Base-by-base conservation (phyloP, 2,113 vertebrate genomes). In the Phrynosoma platyrhinos region DNA sequence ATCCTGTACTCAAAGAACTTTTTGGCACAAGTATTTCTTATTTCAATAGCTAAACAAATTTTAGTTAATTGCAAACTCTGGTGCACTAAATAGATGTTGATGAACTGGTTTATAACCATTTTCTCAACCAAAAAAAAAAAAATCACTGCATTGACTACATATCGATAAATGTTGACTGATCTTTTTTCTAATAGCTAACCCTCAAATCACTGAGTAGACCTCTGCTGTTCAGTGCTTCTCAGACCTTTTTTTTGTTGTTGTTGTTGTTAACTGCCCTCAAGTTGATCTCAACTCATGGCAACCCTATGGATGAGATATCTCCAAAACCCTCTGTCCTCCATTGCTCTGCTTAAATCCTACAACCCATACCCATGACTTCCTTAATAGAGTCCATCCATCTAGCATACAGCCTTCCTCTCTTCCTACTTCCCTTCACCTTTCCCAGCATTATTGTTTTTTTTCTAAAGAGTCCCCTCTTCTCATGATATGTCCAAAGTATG, bases 1-100 rank as follows among this genome's bases (percentile, higher is more conserved):
- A 82, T 42, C 27, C 53, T 42, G 78, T 62, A 5, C 55, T 64
- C 79, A 74, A 42, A 64, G 32, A 79, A 62, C 18, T 62, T 87
- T 87, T 81, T 87, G 86, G 86, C 79, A 75, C 53, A 74, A 75
- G 68, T 64, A 47, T 16, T 9, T 74, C 16, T 58, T 53, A 74
- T 87, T 62, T 81, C 68, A 87, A 25, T 30, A 18, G 25, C 62
- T 72, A 52, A 87, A 8, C 83, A 58, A 55, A 75, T 64, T 81
- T 82, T 58, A 80, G 14, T 74, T 72, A 82, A 64, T 62, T 72
- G 53, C 53, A 42, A 30, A 74, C 21, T 80, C 32, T 64, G 36
- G 74, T 72, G 27, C 64, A 10, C 71, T 87, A 21, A 27, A 52
- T 81, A 81, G 58, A 81, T 62, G 78, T 32, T 75, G 69, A 47